Evolutionary conservation across 2,797 vertebrate species (phyloP).

Genomic region (Gambelia wislizenii): DNA sequence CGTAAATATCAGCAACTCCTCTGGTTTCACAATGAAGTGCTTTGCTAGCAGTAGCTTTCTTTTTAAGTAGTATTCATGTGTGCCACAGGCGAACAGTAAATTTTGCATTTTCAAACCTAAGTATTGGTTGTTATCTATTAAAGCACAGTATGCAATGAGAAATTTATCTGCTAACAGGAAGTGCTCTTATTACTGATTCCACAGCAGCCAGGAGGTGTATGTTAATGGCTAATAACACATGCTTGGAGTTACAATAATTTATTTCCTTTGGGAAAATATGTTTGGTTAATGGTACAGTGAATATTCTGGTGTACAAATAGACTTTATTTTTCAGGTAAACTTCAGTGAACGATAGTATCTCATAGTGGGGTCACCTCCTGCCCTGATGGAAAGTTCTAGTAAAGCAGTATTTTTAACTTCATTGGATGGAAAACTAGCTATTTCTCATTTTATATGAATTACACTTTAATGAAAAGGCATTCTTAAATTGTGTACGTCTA

Average conservation of each 20-base stretch:
- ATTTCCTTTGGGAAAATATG: slow-evolving; percentile 1
- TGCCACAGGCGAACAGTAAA: background rate
- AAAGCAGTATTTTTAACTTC: slow-evolving; percentile 66
- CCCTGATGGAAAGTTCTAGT: slow-evolving; percentile 67
- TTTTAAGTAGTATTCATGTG: background rate
- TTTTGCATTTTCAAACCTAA: background rate
- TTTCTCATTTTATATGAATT: slow-evolving; percentile 72
- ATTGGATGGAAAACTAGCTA: slow-evolving; percentile 65
- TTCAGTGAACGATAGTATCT: slow-evolving; percentile 65
- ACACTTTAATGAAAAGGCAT: slow-evolving; percentile 69
- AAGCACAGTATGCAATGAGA: background rate
- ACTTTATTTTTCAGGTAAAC: slow-evolving; percentile 72
- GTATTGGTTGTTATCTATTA: background rate
- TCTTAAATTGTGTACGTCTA: slow-evolving; percentile 59
- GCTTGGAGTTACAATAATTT: background rate
- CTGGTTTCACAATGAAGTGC: background rate
- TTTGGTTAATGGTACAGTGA: slow-evolving; percentile 44
- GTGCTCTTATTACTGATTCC: background rate
- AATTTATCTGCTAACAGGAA: background rate
- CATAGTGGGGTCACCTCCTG: slow-evolving; percentile 64
- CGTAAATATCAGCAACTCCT: fast-evolving
- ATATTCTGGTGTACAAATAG: slow-evolving; percentile 63
- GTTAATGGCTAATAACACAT: background rate
- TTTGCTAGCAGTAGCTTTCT: fast-evolving
- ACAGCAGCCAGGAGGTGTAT: background rate